phyloP scores from a whole-genome alignment of 1,140 invertebrate species.

The Teleogryllus occipitalis region DNA sequence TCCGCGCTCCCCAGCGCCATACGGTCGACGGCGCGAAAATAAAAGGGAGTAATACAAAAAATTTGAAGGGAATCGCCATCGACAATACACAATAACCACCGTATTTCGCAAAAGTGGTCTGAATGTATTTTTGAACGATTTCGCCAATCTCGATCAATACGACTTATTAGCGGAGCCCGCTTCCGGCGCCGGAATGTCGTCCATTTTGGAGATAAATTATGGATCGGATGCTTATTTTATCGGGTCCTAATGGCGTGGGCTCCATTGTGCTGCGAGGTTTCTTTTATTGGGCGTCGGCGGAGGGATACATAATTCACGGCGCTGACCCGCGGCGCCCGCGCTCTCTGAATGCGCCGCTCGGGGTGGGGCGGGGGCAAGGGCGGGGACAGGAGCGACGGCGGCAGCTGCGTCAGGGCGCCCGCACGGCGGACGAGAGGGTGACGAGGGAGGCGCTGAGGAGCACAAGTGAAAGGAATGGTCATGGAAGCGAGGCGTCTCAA shows the following conservation, averaged over 20 bases:
- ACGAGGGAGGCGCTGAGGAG: too few species aligned
- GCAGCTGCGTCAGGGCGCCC: too few species aligned
- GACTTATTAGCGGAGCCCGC: not conserved
- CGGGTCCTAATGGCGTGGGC: not conserved
- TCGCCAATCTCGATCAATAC: not conserved
- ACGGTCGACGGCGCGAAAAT: not conserved
- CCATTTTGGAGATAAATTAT: not conserved
- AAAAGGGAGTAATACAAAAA: not conserved
- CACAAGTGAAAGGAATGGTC: too few species aligned
- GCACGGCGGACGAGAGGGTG: too few species aligned
- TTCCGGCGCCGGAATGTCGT: not conserved
- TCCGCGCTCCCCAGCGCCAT: not conserved
- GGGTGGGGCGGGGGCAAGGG: too few species aligned
- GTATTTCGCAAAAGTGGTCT: not conserved
- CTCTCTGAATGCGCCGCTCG: not conserved
- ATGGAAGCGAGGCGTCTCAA: too few species aligned
- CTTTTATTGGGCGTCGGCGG: not conserved
- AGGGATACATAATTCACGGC: not conserved
- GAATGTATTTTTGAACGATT: not conserved
- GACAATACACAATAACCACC: not conserved
- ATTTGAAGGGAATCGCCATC: not conserved
- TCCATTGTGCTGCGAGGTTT: not conserved
- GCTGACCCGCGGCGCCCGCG: not conserved
- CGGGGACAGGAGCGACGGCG: too few species aligned
- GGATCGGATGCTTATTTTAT: not conserved